These are phyloP conservation scores for Dryococelus australis DNA, from an alignment of 2,888 invertebrate genomes.

Conservation along the genomic window DNA sequence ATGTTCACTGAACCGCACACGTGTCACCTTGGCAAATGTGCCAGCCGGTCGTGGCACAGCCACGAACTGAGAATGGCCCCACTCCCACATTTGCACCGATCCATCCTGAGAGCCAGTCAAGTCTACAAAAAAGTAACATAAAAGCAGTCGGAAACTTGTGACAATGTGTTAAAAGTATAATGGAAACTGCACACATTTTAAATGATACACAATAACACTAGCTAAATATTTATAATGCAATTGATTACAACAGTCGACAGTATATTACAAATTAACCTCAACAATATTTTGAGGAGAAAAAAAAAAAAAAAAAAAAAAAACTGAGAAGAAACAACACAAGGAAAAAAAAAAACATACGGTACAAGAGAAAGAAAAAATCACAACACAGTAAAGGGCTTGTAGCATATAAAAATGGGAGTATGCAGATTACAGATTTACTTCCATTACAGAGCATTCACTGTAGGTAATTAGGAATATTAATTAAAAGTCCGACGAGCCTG, in stretches of 20 bases:
- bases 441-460: too few species aligned
- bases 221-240: background rate
- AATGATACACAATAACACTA: background rate
- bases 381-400: too few species aligned
- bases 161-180: background rate
- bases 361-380: too few species aligned
- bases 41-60: constrained; percentile 92
- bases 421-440: too few species aligned
- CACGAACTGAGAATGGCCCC: constrained; percentile 93
- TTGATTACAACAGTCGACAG: background rate
- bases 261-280: too few species aligned
- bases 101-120: constrained; percentile 96
- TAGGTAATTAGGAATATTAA: too few species aligned
- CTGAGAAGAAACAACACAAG: too few species aligned
- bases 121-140: constrained; percentile 63
- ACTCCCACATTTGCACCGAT: constrained; percentile 96
- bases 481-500: too few species aligned
- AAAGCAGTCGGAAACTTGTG: background rate
- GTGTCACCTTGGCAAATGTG: constrained; percentile 93
- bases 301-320: too few species aligned
- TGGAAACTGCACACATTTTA: background rate
- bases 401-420: too few species aligned
- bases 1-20: constrained; percentile 95
- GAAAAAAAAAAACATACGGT: too few species aligned
- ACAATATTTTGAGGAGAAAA: too few species aligned